Conservation (phyloP, 2,113 vertebrate species). For the Collichthys lucidus region DNA sequence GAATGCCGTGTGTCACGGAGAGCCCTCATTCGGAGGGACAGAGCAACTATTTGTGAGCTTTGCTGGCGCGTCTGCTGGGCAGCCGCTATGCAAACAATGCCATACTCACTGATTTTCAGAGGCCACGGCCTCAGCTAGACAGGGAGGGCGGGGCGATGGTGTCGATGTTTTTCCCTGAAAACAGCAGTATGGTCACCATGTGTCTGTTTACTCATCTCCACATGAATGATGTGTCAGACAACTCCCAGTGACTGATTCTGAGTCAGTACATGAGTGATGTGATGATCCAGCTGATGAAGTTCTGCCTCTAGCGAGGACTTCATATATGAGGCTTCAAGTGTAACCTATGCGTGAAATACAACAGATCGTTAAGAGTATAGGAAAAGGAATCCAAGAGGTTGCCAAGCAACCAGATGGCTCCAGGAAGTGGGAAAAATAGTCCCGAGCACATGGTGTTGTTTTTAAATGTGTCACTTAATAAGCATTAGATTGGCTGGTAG, state of each 20-base stretch:
- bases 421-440: not conserved
- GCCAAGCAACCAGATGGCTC: not conserved
- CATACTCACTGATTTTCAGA: conserved; percentile 41
- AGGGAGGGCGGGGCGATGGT: not conserved
- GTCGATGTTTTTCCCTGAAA: conserved; percentile 11
- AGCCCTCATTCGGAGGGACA: conserved; percentile 34
- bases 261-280: not conserved
- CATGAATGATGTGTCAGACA: not conserved
- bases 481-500: not conserved
- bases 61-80: conserved; percentile 37
- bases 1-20: conserved; percentile 17
- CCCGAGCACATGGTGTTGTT: too few species aligned
- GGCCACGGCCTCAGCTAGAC: conserved; percentile 33
- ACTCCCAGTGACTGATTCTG: not conserved
- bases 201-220: not conserved
- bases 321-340: too few species aligned
- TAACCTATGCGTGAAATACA: not conserved
- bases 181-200: not conserved
- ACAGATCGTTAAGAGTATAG: not conserved
- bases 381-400: not conserved
- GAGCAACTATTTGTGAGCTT: conserved; percentile 56
- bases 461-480: not conserved
- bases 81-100: conserved; percentile 53
- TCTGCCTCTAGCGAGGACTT: too few species aligned
- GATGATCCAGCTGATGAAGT: not conserved